Conservation (phyloP, 2,113 vertebrate species). For the Hippoglossus stenolepis region DNA sequence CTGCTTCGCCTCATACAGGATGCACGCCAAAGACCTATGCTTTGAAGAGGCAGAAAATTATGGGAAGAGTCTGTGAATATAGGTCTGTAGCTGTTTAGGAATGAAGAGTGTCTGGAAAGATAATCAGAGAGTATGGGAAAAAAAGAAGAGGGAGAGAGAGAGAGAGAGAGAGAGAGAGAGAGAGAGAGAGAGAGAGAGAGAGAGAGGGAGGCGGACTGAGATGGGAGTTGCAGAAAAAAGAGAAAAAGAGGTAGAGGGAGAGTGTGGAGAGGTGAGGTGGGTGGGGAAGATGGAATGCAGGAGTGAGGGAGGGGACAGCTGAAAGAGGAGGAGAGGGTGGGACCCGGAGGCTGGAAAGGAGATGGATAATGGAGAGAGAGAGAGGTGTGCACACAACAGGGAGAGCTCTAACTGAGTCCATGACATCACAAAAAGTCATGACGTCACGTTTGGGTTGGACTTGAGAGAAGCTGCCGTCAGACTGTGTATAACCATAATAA, state of each 20-base stretch:
- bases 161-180: slow-evolving; percentile 3
- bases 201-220: slow-evolving; percentile 7
- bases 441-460: slow-evolving; percentile 55
- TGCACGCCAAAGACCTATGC: neutral
- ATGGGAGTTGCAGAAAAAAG: slow-evolving; percentile 28
- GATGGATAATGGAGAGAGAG: slow-evolving; percentile 24
- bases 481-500: slow-evolving; percentile 40
- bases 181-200: slow-evolving; percentile 17
- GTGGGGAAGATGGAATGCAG: slow-evolving; percentile 65
- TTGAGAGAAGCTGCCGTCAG: slow-evolving; percentile 33
- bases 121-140: slow-evolving; percentile 60
- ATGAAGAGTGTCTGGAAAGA: slow-evolving; percentile 77
- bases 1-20: neutral
- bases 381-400: slow-evolving; percentile 26
- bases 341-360: slow-evolving; percentile 22
- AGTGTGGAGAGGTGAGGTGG: slow-evolving; percentile 50
- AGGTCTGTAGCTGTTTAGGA: slow-evolving; percentile 61
- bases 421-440: slow-evolving; percentile 63
- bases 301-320: slow-evolving; percentile 44
- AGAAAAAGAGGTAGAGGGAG: slow-evolving; percentile 37
- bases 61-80: slow-evolving; percentile 43
- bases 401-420: slow-evolving; percentile 52
- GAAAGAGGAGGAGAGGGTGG: slow-evolving; percentile 58
- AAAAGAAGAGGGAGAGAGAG: neutral
- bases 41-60: slow-evolving; percentile 31